phyloP scores from a whole-genome alignment of 2,888 invertebrate genomes.

The Lymantria monacha region DNA sequence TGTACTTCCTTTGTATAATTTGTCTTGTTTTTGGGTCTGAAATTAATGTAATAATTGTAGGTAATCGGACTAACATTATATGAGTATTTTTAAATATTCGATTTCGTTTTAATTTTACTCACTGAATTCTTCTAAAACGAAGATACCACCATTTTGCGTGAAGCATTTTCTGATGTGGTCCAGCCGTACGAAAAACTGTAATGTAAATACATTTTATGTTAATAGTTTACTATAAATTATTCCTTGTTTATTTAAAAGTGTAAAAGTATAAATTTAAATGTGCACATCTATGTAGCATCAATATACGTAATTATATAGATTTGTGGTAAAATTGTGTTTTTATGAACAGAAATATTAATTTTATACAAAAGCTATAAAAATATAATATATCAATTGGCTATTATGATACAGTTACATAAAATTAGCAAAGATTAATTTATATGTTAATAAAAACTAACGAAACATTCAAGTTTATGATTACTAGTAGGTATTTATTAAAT shows the following conservation, averaged over 20 bases:
- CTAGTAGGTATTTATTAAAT: too few species aligned
- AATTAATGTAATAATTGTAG: constrained; percentile 56
- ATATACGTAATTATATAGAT: background rate
- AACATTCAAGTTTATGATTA: too few species aligned
- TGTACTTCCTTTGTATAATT: constrained; percentile 97
- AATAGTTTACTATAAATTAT: background rate
- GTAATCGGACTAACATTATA: background rate
- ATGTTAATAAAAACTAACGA: too few species aligned
- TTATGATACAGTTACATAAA: too few species aligned
- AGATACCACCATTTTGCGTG: constrained; percentile 99
- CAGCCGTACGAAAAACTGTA: constrained; percentile 99
- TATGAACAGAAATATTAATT: too few species aligned
- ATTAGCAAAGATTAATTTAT: too few species aligned
- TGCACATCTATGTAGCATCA: constrained; percentile 25
- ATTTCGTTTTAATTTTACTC: constrained; percentile 83
- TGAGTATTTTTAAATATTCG: too few species aligned
- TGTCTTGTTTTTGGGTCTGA: constrained; percentile 98
- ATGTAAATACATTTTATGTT: constrained; percentile 66
- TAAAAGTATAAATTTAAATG: constrained; percentile 4
- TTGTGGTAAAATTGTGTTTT: too few species aligned
- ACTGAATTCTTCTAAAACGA: constrained; percentile 99
- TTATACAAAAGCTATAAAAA: too few species aligned
- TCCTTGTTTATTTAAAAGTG: constrained; percentile 2
- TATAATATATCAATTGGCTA: too few species aligned
- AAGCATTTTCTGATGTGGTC: constrained; percentile 99